Percentiles rank a stretch among this genome's conserved stretches.
Conservation (phyloP, 2,797 vertebrate species). For the Anguilla marmorata region DNA sequence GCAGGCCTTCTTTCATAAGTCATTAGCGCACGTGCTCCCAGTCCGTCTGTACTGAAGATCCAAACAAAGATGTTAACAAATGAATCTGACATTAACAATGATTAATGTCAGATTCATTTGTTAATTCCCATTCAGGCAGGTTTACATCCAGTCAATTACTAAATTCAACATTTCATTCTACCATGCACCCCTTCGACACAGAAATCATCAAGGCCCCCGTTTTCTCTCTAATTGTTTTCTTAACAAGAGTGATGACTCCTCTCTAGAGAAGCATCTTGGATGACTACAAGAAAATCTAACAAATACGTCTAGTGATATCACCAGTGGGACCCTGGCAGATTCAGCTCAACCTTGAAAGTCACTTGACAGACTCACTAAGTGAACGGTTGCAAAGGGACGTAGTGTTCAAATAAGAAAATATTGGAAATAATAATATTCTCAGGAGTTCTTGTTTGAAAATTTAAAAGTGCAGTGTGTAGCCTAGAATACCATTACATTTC, state of each 20-base stretch:
- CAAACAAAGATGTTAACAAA: constrained; percentile 41
- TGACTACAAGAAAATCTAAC: constrained; percentile 42
- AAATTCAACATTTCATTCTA: constrained; percentile 36
- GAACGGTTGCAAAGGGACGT: constrained; percentile 34
- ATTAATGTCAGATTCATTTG: constrained; percentile 36
- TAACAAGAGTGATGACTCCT: constrained; percentile 40
- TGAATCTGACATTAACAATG: constrained; percentile 42
- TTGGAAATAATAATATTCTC: constrained; percentile 18
- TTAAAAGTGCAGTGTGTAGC: constrained; percentile 4
- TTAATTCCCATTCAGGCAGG: constrained; percentile 24
- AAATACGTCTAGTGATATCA: constrained; percentile 27
- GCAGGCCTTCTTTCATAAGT: constrained; percentile 39
- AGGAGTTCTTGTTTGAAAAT: constrained; percentile 10
- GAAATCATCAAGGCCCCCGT: constrained; percentile 24
- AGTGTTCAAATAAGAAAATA: constrained; percentile 35
- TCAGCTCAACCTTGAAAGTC: constrained; percentile 53
- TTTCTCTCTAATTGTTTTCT: constrained; percentile 45
- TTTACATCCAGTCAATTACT: constrained; percentile 41
- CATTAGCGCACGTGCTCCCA: constrained; percentile 47
- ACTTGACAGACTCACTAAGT: constrained; percentile 45
- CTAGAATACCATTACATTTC: constrained; percentile 8
- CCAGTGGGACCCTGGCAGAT: constrained; percentile 38
- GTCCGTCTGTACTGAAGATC: constrained; percentile 44
- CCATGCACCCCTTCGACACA: constrained; percentile 27
- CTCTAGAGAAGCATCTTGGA: constrained; percentile 50